phyloP scores from a whole-genome alignment of 2,888 invertebrate genomes.

The Bimastos eiseni region DNA sequence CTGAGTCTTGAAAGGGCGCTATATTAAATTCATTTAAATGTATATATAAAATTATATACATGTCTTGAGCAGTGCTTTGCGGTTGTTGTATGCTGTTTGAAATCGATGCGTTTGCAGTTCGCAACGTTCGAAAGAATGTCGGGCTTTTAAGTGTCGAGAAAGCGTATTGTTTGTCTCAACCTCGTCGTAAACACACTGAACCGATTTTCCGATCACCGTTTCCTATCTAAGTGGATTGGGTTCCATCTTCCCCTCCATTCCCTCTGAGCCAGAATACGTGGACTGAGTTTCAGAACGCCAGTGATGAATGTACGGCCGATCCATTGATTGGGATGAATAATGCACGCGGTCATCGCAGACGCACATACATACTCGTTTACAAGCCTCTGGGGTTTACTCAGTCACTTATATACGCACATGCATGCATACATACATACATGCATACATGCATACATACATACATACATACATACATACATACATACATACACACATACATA shows the following conservation, averaged over 20 bases:
- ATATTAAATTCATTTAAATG: neutral
- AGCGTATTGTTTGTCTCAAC: neutral
- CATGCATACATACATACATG: neutral
- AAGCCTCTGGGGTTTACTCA: neutral
- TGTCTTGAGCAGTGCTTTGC: neutral
- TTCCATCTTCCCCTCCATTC: neutral
- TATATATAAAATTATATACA: neutral
- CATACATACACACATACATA: too few species aligned
- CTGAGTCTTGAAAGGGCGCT: too few species aligned
- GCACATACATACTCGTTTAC: neutral
- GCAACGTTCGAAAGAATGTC: neutral
- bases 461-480: too few species aligned
- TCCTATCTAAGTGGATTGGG: constrained; percentile 13
- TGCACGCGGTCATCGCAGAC: neutral
- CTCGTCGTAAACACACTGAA: neutral
- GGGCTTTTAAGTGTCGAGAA: neutral
- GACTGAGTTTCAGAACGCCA: neutral
- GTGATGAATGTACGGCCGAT: neutral
- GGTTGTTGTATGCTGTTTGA: neutral
- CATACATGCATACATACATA: too few species aligned
- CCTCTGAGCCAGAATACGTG: neutral
- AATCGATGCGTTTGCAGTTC: neutral
- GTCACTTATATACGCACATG: too few species aligned
- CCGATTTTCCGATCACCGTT: neutral
- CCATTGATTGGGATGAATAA: neutral